Evolutionary conservation across 2,113 vertebrate genomes (phyloP).

Genomic region (Microcebus ravelobensis): DNA sequence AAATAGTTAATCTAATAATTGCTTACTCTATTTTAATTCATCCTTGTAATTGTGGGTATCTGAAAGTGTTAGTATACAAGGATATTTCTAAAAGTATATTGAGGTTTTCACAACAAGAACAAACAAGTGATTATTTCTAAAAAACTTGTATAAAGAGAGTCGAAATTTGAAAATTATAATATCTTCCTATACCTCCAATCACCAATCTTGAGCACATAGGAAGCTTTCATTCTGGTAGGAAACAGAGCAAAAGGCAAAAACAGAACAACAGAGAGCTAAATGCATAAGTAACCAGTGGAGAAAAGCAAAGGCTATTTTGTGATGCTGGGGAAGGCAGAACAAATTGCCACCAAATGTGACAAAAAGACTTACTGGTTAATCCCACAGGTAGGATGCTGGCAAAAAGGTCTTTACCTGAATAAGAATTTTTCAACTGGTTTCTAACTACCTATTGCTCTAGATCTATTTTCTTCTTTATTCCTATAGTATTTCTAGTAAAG

Average conservation of each 20-base stretch:
- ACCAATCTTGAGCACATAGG: not conserved
- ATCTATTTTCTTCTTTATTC: not conserved
- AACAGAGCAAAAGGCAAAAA: constrained; percentile 11
- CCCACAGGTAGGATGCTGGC: not conserved
- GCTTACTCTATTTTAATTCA: not conserved
- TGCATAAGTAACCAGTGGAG: not conserved
- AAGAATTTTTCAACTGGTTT: not conserved
- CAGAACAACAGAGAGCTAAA: not conserved
- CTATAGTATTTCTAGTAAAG: not conserved
- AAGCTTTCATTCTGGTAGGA: not conserved
- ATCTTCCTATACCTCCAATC: not conserved
- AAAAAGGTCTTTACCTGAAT: not conserved
- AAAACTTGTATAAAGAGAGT: not conserved
- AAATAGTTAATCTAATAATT: not conserved
- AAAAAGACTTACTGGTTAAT: not conserved
- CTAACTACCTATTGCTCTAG: not conserved
- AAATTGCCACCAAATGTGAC: not conserved
- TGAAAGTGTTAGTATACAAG: not conserved
- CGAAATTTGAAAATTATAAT: not conserved
- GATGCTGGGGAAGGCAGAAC: not conserved
- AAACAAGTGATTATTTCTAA: not conserved
- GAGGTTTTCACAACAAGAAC: not conserved
- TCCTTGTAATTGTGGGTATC: not conserved
- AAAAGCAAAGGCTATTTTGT: constrained; percentile 20
- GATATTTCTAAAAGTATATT: not conserved